Evolutionary conservation across 1,140 invertebrate genomes (phyloP).

Genomic region (Musca domestica): DNA sequence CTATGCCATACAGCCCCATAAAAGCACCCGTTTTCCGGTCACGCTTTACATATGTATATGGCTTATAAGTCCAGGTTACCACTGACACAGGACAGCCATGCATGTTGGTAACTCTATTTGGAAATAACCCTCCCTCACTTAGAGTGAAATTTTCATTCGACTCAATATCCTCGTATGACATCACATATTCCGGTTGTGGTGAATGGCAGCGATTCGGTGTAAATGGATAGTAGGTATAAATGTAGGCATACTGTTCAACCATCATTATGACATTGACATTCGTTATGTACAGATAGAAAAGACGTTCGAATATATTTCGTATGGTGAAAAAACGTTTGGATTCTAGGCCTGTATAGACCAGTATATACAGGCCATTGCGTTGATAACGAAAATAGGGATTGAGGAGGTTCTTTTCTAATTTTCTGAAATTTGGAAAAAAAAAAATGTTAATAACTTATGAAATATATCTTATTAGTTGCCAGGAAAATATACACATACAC

Average conservation of each 20-base stretch:
- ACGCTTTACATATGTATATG: conserved; percentile 18
- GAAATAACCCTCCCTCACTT: conserved; percentile 16
- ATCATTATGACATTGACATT: conserved; percentile 42
- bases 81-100: conserved; percentile 20
- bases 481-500: background rate
- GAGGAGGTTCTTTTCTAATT: conserved; percentile 33
- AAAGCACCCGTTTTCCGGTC: background rate
- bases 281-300: conserved; percentile 40
- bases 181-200: conserved; percentile 28
- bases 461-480: background rate
- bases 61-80: conserved; percentile 18
- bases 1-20: conserved; percentile 33
- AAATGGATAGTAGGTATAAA: conserved; percentile 48
- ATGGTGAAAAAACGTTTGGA: conserved; percentile 28
- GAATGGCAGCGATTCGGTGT: conserved; percentile 36
- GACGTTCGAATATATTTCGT: conserved; percentile 37
- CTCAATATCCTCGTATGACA: conserved; percentile 29
- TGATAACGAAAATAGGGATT: conserved; percentile 30
- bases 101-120: conserved; percentile 16
- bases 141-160: background rate
- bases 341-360: conserved; percentile 44
- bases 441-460: background rate
- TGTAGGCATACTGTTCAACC: conserved; percentile 21
- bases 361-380: conserved; percentile 39
- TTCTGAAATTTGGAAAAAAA: conserved; percentile 25